Conservation (phyloP, 2,797 vertebrate species). For the Anas acuta region DNA sequence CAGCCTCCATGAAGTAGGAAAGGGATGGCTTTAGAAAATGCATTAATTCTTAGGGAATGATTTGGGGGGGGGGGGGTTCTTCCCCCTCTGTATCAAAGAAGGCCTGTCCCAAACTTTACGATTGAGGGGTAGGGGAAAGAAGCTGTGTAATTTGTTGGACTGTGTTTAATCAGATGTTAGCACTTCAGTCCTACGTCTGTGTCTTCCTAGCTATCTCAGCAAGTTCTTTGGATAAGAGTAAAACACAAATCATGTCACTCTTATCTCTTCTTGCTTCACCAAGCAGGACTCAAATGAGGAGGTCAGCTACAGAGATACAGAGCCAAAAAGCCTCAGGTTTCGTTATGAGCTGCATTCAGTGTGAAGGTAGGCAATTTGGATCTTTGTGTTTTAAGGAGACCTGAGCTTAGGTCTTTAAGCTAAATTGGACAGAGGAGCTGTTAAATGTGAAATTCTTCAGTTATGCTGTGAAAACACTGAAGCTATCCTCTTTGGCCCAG, state of each 20-base stretch:
- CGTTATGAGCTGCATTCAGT: no score
- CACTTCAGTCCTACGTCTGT: background rate
- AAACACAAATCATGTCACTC: background rate
- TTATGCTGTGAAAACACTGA: background rate
- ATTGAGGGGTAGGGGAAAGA: background rate
- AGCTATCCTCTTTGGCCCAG: background rate
- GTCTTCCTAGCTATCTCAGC: background rate
- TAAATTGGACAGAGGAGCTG: background rate
- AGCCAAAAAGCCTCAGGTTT: background rate
- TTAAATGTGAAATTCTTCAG: background rate
- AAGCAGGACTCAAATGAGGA: background rate
- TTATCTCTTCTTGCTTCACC: constrained; percentile 19
- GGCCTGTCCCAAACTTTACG: background rate
- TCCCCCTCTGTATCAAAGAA: background rate
- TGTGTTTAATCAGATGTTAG: constrained; percentile 19
- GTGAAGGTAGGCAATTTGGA: no score
- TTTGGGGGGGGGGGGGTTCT: background rate
- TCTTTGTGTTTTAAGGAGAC: background rate
- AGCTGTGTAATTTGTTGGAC: background rate
- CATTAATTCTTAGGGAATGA: background rate
- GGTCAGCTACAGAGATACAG: background rate
- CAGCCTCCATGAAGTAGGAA: background rate
- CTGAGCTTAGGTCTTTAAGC: background rate
- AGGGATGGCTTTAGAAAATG: background rate
- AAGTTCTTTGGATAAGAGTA: background rate